Conservation (phyloP, 2,797 vertebrate genomes). For the Etheostoma perlongum region DNA sequence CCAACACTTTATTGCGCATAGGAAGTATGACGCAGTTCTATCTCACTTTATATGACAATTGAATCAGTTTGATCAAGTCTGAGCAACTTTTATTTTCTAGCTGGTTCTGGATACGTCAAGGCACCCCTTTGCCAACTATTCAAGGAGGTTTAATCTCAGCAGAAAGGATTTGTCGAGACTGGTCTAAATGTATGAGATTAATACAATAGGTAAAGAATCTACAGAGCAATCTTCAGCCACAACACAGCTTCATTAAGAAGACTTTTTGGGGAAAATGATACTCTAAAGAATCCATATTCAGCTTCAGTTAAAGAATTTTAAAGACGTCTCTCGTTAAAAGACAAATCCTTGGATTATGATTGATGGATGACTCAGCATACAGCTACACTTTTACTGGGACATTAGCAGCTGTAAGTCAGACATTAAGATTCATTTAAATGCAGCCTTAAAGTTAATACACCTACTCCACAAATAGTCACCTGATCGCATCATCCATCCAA, state of each 20-base stretch:
- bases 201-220: background rate
- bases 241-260: background rate
- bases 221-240: background rate
- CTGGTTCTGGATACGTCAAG: background rate
- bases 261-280: too few relatives aligned
- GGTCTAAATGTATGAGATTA: constrained; percentile 12
- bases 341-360: background rate
- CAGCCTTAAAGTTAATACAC: background rate
- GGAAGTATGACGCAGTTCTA: background rate
- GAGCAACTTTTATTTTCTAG: constrained; percentile 2
- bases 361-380: background rate
- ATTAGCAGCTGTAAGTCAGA: constrained; percentile 21
- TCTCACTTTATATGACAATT: background rate
- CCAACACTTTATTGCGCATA: background rate
- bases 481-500: background rate
- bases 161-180: constrained; percentile 24
- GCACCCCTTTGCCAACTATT: constrained; percentile 20
- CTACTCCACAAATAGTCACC: background rate
- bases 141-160: fast-evolving
- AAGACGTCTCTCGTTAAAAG: background rate
- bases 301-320: background rate
- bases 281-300: background rate
- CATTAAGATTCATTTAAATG: background rate
- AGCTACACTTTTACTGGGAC: background rate
- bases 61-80: constrained; percentile 38